These are phyloP conservation scores for Rhynchomys soricoides DNA, from an alignment of 2,113 vertebrate species.

Conservation along the genomic window DNA sequence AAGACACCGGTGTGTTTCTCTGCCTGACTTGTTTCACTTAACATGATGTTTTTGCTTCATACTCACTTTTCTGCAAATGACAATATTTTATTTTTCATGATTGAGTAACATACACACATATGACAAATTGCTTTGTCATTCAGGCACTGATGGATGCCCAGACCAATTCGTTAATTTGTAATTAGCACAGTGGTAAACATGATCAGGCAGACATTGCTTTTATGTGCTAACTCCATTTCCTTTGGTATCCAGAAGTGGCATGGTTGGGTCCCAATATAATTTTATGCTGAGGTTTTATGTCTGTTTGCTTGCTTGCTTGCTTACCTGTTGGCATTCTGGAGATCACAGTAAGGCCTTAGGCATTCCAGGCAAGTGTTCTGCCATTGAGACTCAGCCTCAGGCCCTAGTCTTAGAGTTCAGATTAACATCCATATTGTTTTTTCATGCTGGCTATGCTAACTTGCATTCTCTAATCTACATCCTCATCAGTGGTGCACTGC, in stretches of 20 bases:
- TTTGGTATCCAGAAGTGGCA: not conserved
- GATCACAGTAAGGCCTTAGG: too few relatives aligned
- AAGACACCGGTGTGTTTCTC: not conserved
- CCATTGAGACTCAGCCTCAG: not conserved
- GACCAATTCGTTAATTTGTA: not conserved
- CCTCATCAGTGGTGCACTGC: not conserved
- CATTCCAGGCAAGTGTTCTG: not conserved
- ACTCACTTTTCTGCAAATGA: not conserved
- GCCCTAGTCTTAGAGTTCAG: not conserved
- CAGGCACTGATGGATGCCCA: not conserved
- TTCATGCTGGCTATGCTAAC: not conserved
- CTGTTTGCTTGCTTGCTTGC: not conserved
- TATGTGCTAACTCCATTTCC: not conserved
- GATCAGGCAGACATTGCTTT: not conserved
- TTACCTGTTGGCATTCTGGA: not conserved
- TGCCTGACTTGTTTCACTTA: not conserved
- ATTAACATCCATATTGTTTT: not conserved
- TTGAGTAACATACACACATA: not conserved
- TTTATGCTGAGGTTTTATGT: not conserved
- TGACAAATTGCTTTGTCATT: not conserved
- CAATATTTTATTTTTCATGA: not conserved
- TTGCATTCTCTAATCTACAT: not conserved
- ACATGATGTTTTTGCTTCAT: too few relatives aligned
- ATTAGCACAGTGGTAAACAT: not conserved
- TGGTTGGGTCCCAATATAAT: not conserved